Evolutionary conservation across 2,888 invertebrate genomes (phyloP), one percentile per base, ranked within the genome.

Genomic region (Caenorhabditis macrosperma): DNA sequence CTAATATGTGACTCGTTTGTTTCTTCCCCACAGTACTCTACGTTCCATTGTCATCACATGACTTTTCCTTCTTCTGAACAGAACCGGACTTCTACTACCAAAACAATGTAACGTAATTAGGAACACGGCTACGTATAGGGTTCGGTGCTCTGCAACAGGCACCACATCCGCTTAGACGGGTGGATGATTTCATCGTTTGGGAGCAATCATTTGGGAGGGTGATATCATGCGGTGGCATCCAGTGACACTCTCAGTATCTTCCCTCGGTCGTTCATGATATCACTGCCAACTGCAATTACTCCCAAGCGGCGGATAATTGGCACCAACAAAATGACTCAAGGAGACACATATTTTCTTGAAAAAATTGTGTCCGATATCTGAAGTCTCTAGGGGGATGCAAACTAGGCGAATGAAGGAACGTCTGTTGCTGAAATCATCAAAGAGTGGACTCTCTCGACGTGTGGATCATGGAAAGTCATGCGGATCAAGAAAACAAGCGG

Each of bases 141-240:
- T 48, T 20, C 20, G 46, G 20, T 46, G 46, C 46, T 22, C 46
- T 6, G n/a, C 6, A 41, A 41, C 41, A 24, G 22, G 24, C 26
- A 26, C 26, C 48, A 24, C 22, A 22, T 24, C 48, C 4, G 48
- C 3, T 22, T 33, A 17, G 2, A 35, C 20, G 35, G 50, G 38
- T 24, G 35, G 33, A 15, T 68, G 68, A 68, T 68, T 57, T 68
- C 57, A 68, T 59, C 50, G 22, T 22, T 59, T 50, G 24, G n/a
- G n/a, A n/a, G n/a, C n/a, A n/a, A n/a, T n/a, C n/a, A n/a, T 35
- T 12, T 26, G 24, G 17, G 20, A 15, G n/a, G 35, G 63, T 60
- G 69, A 71, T 71, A 71, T 71, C 54, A 66, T 35, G 9, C 35
- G 17, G 68, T 68, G 26, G 35, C 68, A 68, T 59, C 59, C 68